Evolutionary conservation across 2,888 invertebrate species (phyloP).

Genomic region (Drosophila leonis): DNA sequence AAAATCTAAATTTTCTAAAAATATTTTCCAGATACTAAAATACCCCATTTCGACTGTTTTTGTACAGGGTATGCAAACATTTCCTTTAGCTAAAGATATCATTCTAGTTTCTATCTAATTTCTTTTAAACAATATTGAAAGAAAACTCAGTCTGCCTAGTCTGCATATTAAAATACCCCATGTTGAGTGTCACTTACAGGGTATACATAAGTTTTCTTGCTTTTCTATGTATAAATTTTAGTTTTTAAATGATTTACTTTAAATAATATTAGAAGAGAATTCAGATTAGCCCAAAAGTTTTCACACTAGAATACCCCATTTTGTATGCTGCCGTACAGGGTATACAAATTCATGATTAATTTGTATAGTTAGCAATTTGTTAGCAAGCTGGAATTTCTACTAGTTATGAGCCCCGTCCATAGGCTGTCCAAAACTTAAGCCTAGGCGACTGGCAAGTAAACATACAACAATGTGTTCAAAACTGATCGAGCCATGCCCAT

Average conservation of each 20-base stretch:
- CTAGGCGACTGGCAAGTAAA: background rate
- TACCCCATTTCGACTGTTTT: no score
- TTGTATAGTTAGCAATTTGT: background rate
- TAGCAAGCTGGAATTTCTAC: slow-evolving; percentile 7
- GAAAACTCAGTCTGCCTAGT: no score
- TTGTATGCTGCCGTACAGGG: background rate
- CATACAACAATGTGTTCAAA: background rate
- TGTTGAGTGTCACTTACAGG: no score
- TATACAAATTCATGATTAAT: background rate
- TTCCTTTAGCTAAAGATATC: no score
- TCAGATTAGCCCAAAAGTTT: background rate
- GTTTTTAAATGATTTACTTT: background rate
- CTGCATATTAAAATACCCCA: no score
- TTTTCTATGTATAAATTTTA: background rate
- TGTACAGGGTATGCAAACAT: no score
- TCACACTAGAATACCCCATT: background rate
- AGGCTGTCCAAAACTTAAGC: slow-evolving; percentile 1
- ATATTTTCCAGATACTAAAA: no score
- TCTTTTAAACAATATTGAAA: no score
- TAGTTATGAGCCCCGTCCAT: background rate
- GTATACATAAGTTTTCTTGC: background rate
- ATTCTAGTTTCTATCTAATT: no score
- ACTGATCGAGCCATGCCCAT: slow-evolving; percentile 20
- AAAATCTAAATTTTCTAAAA: no score
- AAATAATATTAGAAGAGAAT: background rate